These are phyloP conservation scores for Athripsodes cinereus DNA, from an alignment of 2,888 invertebrate genomes.

Conservation along the genomic window DNA sequence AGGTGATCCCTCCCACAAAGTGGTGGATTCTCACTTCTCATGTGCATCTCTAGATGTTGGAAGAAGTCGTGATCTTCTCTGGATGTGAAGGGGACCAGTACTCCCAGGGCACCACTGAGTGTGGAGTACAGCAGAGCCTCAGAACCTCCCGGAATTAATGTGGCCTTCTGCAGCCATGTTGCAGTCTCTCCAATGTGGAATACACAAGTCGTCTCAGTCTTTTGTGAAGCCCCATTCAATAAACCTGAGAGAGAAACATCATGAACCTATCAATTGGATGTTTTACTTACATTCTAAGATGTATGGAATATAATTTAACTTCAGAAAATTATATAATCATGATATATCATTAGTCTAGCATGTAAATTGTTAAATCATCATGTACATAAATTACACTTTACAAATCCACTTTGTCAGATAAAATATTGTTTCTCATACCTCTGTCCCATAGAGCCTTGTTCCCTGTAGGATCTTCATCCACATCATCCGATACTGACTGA, in stretches of 20 bases:
- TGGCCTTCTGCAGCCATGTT: constrained; percentile 92
- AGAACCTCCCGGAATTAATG: constrained; percentile 94
- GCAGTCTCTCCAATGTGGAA: constrained; percentile 96
- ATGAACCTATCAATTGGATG: constrained; percentile 24
- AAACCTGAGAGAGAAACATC: too few species aligned
- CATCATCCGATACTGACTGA: constrained; percentile 89
- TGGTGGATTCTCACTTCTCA: constrained; percentile 95
- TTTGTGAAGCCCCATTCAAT: constrained; percentile 95
- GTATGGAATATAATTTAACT: not conserved
- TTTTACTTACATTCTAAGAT: not conserved
- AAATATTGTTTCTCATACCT: constrained; percentile 35
- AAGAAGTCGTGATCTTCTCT: constrained; percentile 99
- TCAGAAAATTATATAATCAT: constrained; percentile 21
- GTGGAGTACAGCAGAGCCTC: constrained; percentile 97
- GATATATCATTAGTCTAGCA: constrained; percentile 51
- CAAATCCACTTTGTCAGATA: not conserved
- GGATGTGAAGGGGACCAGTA: constrained; percentile 89
- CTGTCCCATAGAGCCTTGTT: constrained; percentile 96
- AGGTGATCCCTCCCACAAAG: constrained; percentile 96
- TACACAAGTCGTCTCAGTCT: constrained; percentile 86
- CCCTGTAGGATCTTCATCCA: constrained; percentile 98
- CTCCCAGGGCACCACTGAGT: constrained; percentile 88
- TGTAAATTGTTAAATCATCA: constrained; percentile 46
- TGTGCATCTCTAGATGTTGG: constrained; percentile 99
- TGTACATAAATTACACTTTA: constrained; percentile 19